Evolutionary conservation across 1,140 invertebrate genomes (phyloP).

Genomic region (Drosophila gunungcola): DNA sequence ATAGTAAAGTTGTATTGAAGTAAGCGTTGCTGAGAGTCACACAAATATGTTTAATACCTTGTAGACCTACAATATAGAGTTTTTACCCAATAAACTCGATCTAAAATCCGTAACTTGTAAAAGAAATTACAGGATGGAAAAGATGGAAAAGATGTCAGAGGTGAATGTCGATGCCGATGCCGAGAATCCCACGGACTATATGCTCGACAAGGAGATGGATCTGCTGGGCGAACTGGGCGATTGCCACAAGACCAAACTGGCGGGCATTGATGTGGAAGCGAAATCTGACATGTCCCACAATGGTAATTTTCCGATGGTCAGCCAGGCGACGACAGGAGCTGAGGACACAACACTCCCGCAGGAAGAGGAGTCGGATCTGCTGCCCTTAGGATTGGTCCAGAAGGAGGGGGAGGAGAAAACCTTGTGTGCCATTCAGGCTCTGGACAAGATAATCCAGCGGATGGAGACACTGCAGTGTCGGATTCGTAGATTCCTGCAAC

Average conservation of each 20-base stretch:
- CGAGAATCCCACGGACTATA: not conserved
- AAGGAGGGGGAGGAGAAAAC: slow-evolving; percentile 10
- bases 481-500: slow-evolving; percentile 1
- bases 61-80: not conserved
- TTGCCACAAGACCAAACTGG: slow-evolving; percentile 25
- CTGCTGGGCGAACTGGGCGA: slow-evolving; percentile 21
- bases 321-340: too few species aligned
- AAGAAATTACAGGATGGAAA: not conserved
- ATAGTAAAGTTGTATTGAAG: not conserved
- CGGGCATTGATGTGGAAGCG: slow-evolving; percentile 50
- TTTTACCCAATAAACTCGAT: not conserved
- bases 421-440: rapidly evolving
- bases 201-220: not conserved
- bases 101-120: too few species aligned
- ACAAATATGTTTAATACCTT: not conserved
- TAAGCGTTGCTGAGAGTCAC: not conserved
- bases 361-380: not conserved
- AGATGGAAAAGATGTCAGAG: not conserved
- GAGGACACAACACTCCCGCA: not conserved
- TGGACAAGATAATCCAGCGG: not conserved
- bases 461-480: slow-evolving; percentile 16
- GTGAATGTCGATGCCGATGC: too few species aligned
- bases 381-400: not conserved
- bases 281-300: too few species aligned
- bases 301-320: not conserved